Base-by-base conservation (phyloP, 2,797 vertebrate species). In the Poeciliopsis infans region DNA sequence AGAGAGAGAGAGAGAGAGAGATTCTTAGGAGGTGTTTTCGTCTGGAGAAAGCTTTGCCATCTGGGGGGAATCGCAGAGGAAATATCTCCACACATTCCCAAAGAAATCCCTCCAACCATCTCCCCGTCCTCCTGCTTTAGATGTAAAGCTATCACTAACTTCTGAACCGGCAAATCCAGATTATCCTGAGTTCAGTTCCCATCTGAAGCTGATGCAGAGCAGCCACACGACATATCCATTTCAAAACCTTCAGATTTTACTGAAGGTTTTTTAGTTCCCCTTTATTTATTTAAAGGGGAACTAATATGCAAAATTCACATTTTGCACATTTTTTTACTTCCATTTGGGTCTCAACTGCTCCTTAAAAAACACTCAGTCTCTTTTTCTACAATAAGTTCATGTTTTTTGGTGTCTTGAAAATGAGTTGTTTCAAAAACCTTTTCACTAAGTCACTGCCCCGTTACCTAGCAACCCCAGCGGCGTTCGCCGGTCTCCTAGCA, bases 111-210 rank as follows among this genome's bases (percentile, higher is more conserved):
- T 82, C 76, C 75, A 86, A 71, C 77, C 85, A 85, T 72, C 57
- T 55, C 78, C 36, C 81, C 5, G 39, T 43, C 49, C 25, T 69
- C 69, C 70, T 79, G 88, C 80, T 87, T 90, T 88, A 73, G 72
- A 90, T 86, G 80, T 80, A 86, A 86, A 88, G 85, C 82, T 83
- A 81, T 25, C 23, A 82, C 84, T 83, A 79, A 85, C 3, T 88
- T 93, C 88, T 78, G 82, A 93, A 87, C 77, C 73, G 83, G 78
- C 79, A 91, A 90, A 92, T 91, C 93, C 90, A 91, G 93, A 93
- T 93, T 89, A 93, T 87, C 84, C 81, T 25, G 80, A 85, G 82
- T 88, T 85, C 74, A 83, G 78, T 76, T 91, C 86, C 88, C 76
- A 16, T 45, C 43, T 80, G 88, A 43, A 71, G 77, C 82, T 83